Percentiles rank a stretch among this genome's conserved stretches.
Conservation (phyloP, 2,113 vertebrate genomes). For the Prunella fulvescens region DNA sequence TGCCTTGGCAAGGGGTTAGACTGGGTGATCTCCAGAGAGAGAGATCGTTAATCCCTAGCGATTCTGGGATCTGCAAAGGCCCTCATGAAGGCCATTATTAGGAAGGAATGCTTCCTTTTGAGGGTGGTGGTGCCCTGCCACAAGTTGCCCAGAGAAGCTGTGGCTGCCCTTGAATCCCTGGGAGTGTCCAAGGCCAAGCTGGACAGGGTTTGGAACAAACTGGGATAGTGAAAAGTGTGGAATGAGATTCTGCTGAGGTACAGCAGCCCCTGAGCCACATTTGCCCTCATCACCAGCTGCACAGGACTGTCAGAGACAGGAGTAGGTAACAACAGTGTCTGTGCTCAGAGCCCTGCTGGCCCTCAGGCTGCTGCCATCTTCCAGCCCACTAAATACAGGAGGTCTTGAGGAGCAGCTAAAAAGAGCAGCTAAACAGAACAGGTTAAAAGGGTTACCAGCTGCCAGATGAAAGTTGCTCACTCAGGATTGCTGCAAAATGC, state of each 20-base stretch:
- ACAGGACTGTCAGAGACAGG: neutral
- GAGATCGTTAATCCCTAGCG: no score
- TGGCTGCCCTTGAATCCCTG: neutral
- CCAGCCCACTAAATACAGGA: fast-evolving
- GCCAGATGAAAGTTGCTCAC: neutral
- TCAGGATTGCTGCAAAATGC: neutral
- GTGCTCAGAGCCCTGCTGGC: neutral
- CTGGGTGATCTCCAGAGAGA: neutral
- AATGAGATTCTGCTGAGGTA: neutral
- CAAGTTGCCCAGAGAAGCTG: neutral
- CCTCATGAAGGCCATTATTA: neutral
- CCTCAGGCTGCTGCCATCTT: neutral
- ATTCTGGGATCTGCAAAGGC: neutral
- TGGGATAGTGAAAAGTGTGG: neutral
- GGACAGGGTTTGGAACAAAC: neutral
- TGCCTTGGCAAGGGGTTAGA: neutral
- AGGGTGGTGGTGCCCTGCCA: neutral
- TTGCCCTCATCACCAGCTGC: neutral
- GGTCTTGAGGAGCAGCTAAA: neutral
- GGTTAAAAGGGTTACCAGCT: neutral
- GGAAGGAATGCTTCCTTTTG: neutral
- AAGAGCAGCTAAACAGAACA: neutral
- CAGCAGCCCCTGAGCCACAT: neutral
- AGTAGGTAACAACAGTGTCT: neutral
- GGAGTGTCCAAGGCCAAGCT: neutral